Evolutionary conservation across 1,140 invertebrate genomes (phyloP).

Genomic region (Dreissena rostriformis): DNA sequence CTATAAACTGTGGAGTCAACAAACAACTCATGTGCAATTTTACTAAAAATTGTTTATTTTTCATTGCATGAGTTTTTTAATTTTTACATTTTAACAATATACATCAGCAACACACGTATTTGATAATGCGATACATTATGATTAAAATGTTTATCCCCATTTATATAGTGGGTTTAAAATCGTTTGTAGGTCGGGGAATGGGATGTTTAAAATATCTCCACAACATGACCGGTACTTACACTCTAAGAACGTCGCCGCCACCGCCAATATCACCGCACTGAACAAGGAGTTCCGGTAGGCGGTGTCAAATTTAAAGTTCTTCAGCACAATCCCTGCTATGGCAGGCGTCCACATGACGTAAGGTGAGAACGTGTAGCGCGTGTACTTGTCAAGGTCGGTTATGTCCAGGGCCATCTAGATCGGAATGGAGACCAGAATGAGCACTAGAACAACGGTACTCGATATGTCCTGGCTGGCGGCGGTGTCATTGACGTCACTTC

Average conservation of each 20-base stretch:
- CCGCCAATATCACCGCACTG: conserved; percentile 37
- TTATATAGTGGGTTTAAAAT: conserved; percentile 62
- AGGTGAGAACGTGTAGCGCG: conserved; percentile 73
- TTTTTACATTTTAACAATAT: no score
- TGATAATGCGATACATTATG: no score
- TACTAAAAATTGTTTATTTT: no score
- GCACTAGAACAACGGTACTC: conserved; percentile 60
- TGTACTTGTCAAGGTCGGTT: conserved; percentile 71
- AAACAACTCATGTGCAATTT: no score
- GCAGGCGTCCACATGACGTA: conserved; percentile 71
- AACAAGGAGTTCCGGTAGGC: conserved; percentile 59
- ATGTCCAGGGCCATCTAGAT: conserved; percentile 71
- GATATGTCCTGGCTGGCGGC: conserved; percentile 54
- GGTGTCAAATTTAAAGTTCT: conserved; percentile 64
- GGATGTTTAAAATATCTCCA: conserved; percentile 53
- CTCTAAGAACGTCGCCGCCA: conserved; percentile 44
- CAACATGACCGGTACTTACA: conserved; percentile 58
- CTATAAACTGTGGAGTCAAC: no score
- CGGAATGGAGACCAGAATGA: conserved; percentile 59
- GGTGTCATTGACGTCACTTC: conserved; percentile 49
- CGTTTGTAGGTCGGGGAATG: conserved; percentile 35
- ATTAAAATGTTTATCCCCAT: neutral
- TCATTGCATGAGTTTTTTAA: no score
- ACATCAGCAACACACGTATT: no score
- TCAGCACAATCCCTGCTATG: conserved; percentile 63